Conservation (phyloP, 2,113 vertebrate genomes). For the Myrmecophaga tridactyla region DNA sequence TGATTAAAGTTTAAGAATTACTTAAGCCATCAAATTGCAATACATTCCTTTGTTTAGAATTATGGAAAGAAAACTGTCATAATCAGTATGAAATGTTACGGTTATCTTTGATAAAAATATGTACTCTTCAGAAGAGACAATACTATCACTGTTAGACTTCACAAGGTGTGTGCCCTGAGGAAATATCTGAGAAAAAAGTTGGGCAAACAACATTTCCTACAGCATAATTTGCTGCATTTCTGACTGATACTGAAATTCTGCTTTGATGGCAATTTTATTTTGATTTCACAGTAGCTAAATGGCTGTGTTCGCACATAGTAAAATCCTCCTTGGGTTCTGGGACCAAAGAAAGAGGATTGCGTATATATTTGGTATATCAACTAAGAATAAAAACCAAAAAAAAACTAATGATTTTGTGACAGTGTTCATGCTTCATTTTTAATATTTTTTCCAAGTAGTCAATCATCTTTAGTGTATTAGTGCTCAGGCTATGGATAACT, state of each 20-base stretch:
- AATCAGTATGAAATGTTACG: slow-evolving; percentile 67
- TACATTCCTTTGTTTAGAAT: slow-evolving; percentile 23
- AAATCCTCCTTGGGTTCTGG: not conserved
- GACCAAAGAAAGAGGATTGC: not conserved
- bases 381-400: not conserved
- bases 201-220: not conserved
- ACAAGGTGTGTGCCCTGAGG: slow-evolving; percentile 43
- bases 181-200: slow-evolving; percentile 47
- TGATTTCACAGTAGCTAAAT: slow-evolving; percentile 3
- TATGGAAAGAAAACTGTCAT: slow-evolving; percentile 43
- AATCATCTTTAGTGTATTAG: not conserved
- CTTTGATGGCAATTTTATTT: not conserved
- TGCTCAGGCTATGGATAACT: not conserved
- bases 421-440: not conserved
- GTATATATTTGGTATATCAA: not conserved
- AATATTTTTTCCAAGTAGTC: not conserved
- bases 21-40: not conserved
- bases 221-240: not conserved
- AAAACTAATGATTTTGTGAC: not conserved
- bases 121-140: slow-evolving; percentile 14
- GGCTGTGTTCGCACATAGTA: not conserved
- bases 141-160: slow-evolving; percentile 8
- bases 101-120: slow-evolving; percentile 55
- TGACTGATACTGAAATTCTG: slow-evolving; percentile 9
- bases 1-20: slow-evolving; percentile 21